phyloP scores from a whole-genome alignment of 2,888 invertebrate species.

The Drepanosiphum platanoidis region DNA sequence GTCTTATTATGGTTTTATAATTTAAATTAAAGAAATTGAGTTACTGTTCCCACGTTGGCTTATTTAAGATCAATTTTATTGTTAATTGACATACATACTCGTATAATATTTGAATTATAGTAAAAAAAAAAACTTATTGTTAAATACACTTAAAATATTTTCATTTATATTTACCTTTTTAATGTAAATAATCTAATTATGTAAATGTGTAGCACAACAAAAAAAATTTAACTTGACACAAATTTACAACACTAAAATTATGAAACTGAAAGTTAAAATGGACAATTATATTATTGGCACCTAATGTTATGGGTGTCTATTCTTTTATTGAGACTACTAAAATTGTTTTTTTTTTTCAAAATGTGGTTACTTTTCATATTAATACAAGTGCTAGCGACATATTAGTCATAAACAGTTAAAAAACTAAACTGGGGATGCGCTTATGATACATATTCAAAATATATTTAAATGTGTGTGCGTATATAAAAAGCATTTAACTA shows the following conservation, averaged over 20 bases:
- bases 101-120: constrained; percentile 7
- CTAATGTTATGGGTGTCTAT: too few relatives aligned
- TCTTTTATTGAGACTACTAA: too few relatives aligned
- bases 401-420: background rate
- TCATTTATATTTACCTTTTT: background rate
- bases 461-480: background rate
- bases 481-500: constrained; percentile 1
- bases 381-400: background rate
- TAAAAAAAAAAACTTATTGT: constrained; percentile 18
- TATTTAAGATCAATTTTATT: constrained; percentile 54
- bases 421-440: background rate
- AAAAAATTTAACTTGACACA: background rate
- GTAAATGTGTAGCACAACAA: background rate
- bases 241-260: background rate
- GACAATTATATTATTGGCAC: too few relatives aligned
- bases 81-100: constrained; percentile 13
- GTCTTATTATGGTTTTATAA: constrained; percentile 31
- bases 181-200: background rate
- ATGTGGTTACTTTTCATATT: too few relatives aligned
- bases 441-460: too few relatives aligned
- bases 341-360: too few relatives aligned
- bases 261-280: too few relatives aligned
- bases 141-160: background rate
- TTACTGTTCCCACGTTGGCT: constrained; percentile 39
- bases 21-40: constrained; percentile 54